Evolutionary conservation across 2,113 vertebrate genomes (phyloP), one percentile per base, ranked within the genome.

Genomic region (Chloroceryle aenea): DNA sequence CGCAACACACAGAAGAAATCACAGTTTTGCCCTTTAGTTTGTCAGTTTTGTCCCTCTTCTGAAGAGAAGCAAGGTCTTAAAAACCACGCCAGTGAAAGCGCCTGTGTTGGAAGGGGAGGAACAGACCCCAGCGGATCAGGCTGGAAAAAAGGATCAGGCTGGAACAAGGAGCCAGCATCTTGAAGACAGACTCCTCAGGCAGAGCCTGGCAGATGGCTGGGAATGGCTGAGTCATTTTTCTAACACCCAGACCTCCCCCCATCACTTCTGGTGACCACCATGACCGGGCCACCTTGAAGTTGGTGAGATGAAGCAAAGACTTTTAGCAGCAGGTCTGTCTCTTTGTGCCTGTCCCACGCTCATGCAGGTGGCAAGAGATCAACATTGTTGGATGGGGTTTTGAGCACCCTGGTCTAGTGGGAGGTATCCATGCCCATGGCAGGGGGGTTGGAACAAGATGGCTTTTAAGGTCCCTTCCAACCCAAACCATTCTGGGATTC

Each of bases 281-380:
- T 10, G 67, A 7, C 25, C 71, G 55, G 58, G 27, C 42, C 76
- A 48, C 34, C 26, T n/a, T 61, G 47, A 36, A 48, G n/a, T 2
- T 45, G 87, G 43, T 82, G 87, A 78, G 77, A 9, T 3, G 9
- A 10, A 72, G 64, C 17, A 16, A 29, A 27, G 62, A 52, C 19
- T 29, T 89, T 94, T 19, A 64, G 87, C 74, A 91, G 84, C 69
- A 75, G 47, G 3, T 87, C 40, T 64, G 74, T 22, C 62, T 42
- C 53, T 90, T 56, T 0, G 0, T 1, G 30, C 52, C 26, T 53
- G 36, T 22, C 7, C 16, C 43, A 61, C 29, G 55, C 71, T 75
- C 64, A 16, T 17, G 50, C 36, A 81, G 5, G 8, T 1, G 47
- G n/a, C 17, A 69, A n/a, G 55, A 45, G 59, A 7, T 12, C 0